phyloP scores from a whole-genome alignment of 2,113 vertebrate genomes.

The Dromas ardeola region DNA sequence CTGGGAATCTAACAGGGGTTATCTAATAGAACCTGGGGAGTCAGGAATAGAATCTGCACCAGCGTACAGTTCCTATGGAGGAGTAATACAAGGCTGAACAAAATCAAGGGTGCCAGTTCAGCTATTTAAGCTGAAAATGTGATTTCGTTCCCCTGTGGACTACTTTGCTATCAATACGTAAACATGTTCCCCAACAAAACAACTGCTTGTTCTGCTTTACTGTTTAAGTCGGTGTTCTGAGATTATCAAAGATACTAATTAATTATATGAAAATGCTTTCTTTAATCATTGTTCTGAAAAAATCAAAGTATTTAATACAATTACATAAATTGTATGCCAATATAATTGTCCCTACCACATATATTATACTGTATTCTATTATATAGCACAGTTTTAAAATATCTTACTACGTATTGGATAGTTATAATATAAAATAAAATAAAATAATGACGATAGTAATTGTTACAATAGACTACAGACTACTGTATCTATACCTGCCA shows the following conservation, averaged over 20 bases:
- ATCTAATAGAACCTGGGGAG: not conserved
- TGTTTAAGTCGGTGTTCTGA: not conserved
- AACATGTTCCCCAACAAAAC: not conserved
- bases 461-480: not conserved
- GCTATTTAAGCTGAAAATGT: not conserved
- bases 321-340: not conserved
- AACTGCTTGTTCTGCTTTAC: not conserved
- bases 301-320: not conserved
- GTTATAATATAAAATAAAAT: not conserved
- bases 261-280: not conserved
- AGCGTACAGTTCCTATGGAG: fast-evolving
- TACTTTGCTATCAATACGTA: not conserved
- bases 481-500: not conserved
- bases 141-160: not conserved
- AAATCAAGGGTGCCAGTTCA: not conserved
- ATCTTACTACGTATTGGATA: not conserved
- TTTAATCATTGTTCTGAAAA: not conserved
- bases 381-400: not conserved
- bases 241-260: not conserved
- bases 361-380: not conserved
- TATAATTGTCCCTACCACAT: not conserved
- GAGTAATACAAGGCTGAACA: fast-evolving
- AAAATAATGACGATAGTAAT: not conserved
- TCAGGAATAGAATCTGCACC: not conserved
- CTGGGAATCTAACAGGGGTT: not conserved